phyloP scores from a whole-genome alignment of 2,888 invertebrate genomes.

The Drosophila paranaensis region DNA sequence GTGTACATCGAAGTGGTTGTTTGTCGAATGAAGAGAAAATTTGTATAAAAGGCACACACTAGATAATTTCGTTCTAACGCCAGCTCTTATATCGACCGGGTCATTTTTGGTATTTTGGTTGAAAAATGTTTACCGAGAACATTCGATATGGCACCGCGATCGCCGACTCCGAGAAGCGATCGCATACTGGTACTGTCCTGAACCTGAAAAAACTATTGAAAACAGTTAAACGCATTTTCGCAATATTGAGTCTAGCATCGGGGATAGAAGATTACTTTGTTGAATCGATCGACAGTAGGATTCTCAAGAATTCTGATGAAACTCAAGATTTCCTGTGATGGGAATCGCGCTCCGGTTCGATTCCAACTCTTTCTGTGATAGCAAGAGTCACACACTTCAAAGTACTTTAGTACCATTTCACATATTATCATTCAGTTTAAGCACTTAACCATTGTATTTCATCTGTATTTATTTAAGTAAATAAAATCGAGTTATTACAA shows the following conservation, averaged over 20 bases:
- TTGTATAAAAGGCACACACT: constrained; percentile 49
- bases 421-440: constrained; percentile 30
- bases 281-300: constrained; percentile 14
- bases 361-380: constrained; percentile 49
- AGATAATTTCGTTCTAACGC: constrained; percentile 50
- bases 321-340: constrained; percentile 55
- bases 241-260: constrained; percentile 27
- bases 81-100: constrained; percentile 39
- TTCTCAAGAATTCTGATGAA: constrained; percentile 14
- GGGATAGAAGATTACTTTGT: constrained; percentile 1
- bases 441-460: constrained; percentile 61
- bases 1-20: constrained; percentile 18
- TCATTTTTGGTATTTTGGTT: constrained; percentile 9
- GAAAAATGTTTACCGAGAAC: constrained; percentile 55
- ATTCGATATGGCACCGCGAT: constrained; percentile 24
- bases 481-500: too few species aligned
- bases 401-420: constrained; percentile 39
- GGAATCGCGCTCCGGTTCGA: constrained; percentile 22
- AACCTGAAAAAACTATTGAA: constrained; percentile 64
- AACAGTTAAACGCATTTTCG: constrained; percentile 58
- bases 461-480: constrained; percentile 10
- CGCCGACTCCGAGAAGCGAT: constrained; percentile 34
- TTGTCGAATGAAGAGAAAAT: neutral
- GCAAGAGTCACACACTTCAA: neutral
- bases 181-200: constrained; percentile 54